These are phyloP conservation scores for Mnemiopsis leidyi DNA, from an alignment of 37 sponge, comb jelly and placozoan genomes.

Conservation along the genomic window DNA sequence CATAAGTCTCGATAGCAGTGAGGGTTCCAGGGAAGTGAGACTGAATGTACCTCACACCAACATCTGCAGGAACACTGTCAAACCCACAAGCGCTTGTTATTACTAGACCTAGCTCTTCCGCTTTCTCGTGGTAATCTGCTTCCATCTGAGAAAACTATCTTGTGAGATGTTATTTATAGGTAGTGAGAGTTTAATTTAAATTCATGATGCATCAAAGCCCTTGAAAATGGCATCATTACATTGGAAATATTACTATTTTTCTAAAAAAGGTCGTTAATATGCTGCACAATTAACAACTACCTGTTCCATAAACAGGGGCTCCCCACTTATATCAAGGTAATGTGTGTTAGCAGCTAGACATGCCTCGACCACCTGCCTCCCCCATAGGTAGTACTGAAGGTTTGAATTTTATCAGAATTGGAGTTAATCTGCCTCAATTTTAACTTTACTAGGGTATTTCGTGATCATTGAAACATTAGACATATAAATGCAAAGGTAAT, in stretches of 20 bases:
- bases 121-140: conserved; percentile 72
- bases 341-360: conserved; percentile 77
- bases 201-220: too few species aligned
- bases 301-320: conserved; percentile 74
- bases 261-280: background rate
- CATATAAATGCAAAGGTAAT: too few species aligned
- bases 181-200: too few species aligned
- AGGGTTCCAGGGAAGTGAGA: background rate
- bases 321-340: conserved; percentile 92
- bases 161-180: too few species aligned
- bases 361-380: conserved; percentile 80
- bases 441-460: too few species aligned
- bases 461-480: too few species aligned
- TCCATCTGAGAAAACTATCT: conserved; percentile 75
- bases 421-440: too few species aligned
- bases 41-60: conserved; percentile 70
- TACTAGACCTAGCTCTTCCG: conserved; percentile 78
- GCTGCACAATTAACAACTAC: background rate
- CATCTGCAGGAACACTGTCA: conserved; percentile 89
- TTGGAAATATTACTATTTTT: too few species aligned
- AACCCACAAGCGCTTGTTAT: conserved; percentile 87
- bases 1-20: conserved; percentile 7
- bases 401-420: too few species aligned
- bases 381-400: conserved; percentile 76
- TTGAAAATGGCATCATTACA: too few species aligned